Percentiles rank a stretch among this genome's conserved stretches.
Evolutionary conservation across 2,797 vertebrate genomes (phyloP).

Genomic region (Enteromius afrohamiltoni): DNA sequence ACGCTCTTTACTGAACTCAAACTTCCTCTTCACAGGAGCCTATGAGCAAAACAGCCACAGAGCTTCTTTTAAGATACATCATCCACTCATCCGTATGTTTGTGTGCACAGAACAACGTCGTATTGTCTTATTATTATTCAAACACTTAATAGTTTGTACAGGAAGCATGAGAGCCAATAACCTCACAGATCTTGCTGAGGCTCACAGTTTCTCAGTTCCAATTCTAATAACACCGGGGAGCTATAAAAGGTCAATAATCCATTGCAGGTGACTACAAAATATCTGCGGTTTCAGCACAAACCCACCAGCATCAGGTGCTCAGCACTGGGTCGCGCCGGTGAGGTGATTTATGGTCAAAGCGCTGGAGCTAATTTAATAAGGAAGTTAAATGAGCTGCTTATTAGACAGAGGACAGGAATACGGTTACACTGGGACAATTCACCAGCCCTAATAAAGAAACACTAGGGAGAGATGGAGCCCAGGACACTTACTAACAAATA

Average conservation of each 20-base stretch:
- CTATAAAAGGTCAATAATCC: constrained; percentile 14
- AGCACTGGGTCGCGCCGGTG: not conserved
- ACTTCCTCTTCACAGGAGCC: constrained; percentile 84
- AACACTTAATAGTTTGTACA: not conserved
- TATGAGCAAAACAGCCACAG: constrained; percentile 38
- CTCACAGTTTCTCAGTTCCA: not conserved
- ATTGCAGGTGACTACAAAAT: not conserved
- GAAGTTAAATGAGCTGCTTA: constrained; percentile 1
- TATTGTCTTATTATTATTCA: not conserved
- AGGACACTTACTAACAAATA: not conserved
- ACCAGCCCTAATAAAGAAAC: not conserved
- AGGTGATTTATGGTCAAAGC: constrained; percentile 3
- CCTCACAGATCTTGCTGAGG: not conserved
- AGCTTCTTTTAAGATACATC: not conserved
- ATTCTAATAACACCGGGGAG: not conserved
- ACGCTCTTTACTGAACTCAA: constrained; percentile 86
- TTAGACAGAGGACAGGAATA: constrained; percentile 12
- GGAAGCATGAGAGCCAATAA: too few species aligned
- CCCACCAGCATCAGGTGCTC: not conserved
- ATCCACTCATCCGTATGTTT: not conserved
- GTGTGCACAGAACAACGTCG: not conserved
- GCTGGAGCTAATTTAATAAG: not conserved
- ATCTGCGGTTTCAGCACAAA: constrained; percentile 16
- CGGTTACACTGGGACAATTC: not conserved
- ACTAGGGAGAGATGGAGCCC: not conserved